Evolutionary conservation across 2,888 invertebrate genomes (phyloP), one percentile per base, ranked within the genome.

Genomic region (Euplexia lucipara): DNA sequence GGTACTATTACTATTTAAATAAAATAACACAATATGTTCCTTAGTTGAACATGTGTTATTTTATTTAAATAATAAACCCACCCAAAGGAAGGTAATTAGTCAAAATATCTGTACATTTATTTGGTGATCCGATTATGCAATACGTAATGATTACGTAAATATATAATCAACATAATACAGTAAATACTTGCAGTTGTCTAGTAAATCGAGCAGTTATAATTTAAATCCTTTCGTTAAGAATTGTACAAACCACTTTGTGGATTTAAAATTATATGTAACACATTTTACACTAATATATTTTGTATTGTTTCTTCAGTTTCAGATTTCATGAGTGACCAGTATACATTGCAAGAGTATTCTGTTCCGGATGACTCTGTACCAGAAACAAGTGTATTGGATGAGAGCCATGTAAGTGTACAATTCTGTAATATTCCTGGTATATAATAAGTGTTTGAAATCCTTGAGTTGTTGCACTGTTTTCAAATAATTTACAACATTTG

Each of bases 241-340:
- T 20, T 5, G 2, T 26, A 26, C 26, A 26, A 26, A 26, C 26
- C 2, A 2, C 5, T 3, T 26, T 26, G 26, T 26, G 26, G 26
- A 3, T 26, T 26, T 26, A 26, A 26, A 26, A 26, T 26, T n/a
- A n/a, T n/a, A n/a, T n/a, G n/a, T n/a, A 26, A 26, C 5, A 26
- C 26, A 26, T 26, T 26, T 20, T 1, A 8, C 10, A 44, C 14
- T 3, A 20, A 1, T 45, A 47, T 14, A 16, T 35, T 32, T n/a
- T 35, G 26, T 34, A 49, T 0, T 30, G 32, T 51, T 22, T 44
- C 12, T 61, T 59, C 10, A 87, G 86, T 92, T 89, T 86, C 91
- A 88, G 95, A 94, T 79, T 92, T 93, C 39, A 93, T 94, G 74
- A 90, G 88, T 20, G 93, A 94, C 45, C 91, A 93, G 73, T 93